Evolutionary conservation across 2,888 invertebrate species (phyloP).

Genomic region (Didymodactylos carnosus): DNA sequence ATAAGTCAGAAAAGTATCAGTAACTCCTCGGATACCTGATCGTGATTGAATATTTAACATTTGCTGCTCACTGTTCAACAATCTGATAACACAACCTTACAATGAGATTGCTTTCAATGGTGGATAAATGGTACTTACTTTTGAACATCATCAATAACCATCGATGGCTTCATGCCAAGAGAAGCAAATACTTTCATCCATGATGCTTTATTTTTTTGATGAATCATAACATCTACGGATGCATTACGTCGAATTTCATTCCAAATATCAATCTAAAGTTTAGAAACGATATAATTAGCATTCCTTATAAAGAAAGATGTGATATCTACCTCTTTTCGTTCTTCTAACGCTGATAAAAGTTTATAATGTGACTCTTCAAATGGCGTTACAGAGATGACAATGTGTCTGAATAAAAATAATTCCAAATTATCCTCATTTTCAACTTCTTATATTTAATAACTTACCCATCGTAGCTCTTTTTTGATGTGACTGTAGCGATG

Average conservation of each 20-base stretch:
- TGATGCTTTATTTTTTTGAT: not conserved
- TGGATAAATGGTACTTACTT: not conserved
- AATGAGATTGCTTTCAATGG: too few species aligned
- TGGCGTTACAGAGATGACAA: not conserved
- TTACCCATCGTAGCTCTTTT: not conserved
- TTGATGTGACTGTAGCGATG: not conserved
- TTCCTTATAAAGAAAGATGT: not conserved
- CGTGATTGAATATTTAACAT: not conserved
- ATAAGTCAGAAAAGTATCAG: not conserved
- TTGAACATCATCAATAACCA: not conserved
- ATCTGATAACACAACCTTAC: not conserved
- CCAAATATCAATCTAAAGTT: not conserved
- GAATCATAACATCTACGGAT: not conserved
- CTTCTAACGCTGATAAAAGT: not conserved
- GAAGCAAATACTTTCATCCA: not conserved
- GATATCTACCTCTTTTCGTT: not conserved
- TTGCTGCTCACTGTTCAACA: not conserved
- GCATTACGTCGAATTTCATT: not conserved
- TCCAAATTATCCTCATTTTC: too few species aligned
- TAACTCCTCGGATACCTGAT: not conserved
- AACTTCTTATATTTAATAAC: not conserved
- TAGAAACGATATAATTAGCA: too few species aligned
- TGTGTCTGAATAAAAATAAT: not conserved
- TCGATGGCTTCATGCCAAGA: not conserved
- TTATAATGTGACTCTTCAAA: not conserved